A percentile compares a stretch with the other conserved stretches of the same genome.
Conservation (phyloP, 1,140 invertebrate genomes). For the Drosophila kepulauana region DNA sequence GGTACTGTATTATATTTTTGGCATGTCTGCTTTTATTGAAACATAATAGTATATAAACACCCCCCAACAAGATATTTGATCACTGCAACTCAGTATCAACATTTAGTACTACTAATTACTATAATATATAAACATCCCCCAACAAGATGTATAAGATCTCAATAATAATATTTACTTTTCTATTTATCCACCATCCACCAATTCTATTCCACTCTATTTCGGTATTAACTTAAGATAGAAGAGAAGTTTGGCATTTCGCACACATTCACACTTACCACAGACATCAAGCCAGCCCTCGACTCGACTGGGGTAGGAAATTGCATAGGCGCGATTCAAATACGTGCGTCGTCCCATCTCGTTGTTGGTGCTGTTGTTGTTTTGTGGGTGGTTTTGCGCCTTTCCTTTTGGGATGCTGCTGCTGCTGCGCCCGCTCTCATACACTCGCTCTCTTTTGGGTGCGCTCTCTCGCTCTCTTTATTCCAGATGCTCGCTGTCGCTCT, state of each 20-base stretch:
- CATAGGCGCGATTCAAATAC: constrained; percentile 75
- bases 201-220: no score
- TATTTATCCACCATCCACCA: no score
- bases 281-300: constrained; percentile 90
- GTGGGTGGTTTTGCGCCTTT: constrained; percentile 27
- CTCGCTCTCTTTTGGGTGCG: background rate
- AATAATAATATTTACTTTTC: no score
- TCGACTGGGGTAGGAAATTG: constrained; percentile 88
- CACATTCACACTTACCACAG: constrained; percentile 88
- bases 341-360: constrained; percentile 79
- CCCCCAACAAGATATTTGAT: no score
- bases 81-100: no score
- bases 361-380: constrained; percentile 28
- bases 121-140: no score
- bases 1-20: no score
- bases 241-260: background rate
- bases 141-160: no score
- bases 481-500: constrained; percentile 7
- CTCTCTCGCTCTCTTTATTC: constrained; percentile 15
- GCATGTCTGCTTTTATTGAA: no score
- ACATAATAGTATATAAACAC: no score
- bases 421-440: constrained; percentile 17
- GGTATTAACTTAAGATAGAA: background rate
- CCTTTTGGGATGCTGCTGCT: constrained; percentile 53
- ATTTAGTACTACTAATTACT: no score